These are phyloP conservation scores for Anisognathus igniventris DNA, from an alignment of 2,797 vertebrate genomes.

Conservation along the genomic window DNA sequence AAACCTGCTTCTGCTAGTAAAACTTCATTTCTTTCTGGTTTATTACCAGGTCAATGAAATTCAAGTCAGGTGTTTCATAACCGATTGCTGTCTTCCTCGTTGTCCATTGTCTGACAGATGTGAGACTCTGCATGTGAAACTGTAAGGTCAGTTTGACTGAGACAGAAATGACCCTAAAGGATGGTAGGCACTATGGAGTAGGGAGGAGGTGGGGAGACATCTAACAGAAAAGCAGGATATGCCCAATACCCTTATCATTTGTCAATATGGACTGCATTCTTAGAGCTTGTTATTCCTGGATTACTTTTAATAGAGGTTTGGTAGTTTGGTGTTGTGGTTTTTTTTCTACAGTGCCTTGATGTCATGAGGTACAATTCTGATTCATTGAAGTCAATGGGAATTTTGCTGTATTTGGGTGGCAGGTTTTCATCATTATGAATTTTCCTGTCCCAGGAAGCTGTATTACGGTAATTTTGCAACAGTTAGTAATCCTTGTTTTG, in stretches of 20 bases:
- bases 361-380: neutral
- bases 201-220: neutral
- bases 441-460: neutral
- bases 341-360: neutral
- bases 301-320: neutral
- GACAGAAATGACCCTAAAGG: neutral
- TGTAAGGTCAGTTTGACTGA: neutral
- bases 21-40: neutral
- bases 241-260: neutral
- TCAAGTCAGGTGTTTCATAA: slow-evolving; percentile 52
- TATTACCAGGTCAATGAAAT: slow-evolving; percentile 35
- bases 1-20: slow-evolving; percentile 4
- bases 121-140: neutral
- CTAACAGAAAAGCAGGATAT: neutral
- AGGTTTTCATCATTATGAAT: neutral
- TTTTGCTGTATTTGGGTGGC: neutral
- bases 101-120: neutral
- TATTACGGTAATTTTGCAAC: neutral
- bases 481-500: neutral
- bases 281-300: neutral
- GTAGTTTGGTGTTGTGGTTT: neutral
- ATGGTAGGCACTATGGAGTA: neutral
- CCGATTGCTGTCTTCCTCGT: neutral
- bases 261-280: neutral
- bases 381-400: neutral